Evolutionary conservation across 2,797 vertebrate species (phyloP).

Genomic region (Potorous gilbertii): DNA sequence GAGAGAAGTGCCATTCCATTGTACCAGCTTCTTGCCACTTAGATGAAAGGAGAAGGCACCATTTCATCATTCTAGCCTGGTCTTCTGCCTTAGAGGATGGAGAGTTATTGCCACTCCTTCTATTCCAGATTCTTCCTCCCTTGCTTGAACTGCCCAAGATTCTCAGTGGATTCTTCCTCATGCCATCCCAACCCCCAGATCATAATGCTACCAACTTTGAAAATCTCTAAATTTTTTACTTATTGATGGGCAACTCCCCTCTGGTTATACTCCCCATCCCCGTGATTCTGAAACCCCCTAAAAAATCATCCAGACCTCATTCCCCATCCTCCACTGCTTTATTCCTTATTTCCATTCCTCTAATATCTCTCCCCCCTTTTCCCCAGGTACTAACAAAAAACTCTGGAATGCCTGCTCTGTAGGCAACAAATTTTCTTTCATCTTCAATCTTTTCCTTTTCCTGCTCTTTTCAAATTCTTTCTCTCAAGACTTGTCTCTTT

Average conservation of each 20-base stretch:
- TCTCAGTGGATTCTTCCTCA: background rate
- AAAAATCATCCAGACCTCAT: background rate
- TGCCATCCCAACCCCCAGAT: background rate
- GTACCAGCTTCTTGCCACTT: background rate
- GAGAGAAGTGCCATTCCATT: background rate
- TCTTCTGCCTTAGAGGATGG: background rate
- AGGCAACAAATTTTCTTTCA: background rate
- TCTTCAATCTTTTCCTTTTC: background rate
- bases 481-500: background rate
- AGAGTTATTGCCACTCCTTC: background rate
- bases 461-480: background rate
- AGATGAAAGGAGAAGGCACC: background rate
- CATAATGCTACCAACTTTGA: background rate
- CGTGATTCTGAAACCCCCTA: background rate
- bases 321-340: background rate
- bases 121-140: background rate
- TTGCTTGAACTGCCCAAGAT: background rate
- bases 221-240: background rate
- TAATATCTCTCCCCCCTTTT: background rate
- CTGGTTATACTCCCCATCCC: background rate
- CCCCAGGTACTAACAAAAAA: background rate
- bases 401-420: background rate
- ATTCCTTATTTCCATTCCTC: background rate
- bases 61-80: background rate
- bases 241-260: background rate